Conservation (phyloP, 2,113 vertebrate species). For the Thamnaconus septentrionalis region DNA sequence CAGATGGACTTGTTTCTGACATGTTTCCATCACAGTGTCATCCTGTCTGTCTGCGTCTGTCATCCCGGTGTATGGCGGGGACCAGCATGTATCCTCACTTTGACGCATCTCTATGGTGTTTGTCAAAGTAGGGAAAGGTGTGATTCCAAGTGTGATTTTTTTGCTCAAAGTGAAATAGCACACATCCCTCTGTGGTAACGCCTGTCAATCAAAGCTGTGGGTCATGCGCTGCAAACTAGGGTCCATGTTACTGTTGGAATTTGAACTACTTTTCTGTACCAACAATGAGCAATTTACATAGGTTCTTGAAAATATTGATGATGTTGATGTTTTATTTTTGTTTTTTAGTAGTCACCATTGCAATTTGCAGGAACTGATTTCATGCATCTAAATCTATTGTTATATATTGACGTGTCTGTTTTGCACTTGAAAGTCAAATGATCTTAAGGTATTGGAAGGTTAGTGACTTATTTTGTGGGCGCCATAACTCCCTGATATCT, state of each 20-base stretch:
- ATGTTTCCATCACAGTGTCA: conserved; percentile 31
- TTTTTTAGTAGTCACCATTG: too few relatives aligned
- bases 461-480: too few relatives aligned
- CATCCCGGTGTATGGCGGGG: conserved; percentile 7
- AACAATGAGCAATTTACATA: too few relatives aligned
- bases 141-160: conserved; percentile 51
- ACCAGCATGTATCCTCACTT: conserved; percentile 1
- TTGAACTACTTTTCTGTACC: too few relatives aligned
- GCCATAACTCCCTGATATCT: too few relatives aligned
- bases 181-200: conserved; percentile 41
- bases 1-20: conserved; percentile 30
- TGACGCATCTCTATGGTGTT: conserved; percentile 7
- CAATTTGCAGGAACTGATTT: too few relatives aligned
- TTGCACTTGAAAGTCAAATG: too few relatives aligned
- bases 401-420: too few relatives aligned
- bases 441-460: too few relatives aligned
- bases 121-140: conserved; percentile 43
- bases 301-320: too few relatives aligned
- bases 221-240: conserved; percentile 8
- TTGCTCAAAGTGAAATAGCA: conserved; percentile 45
- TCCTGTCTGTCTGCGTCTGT: conserved; percentile 15
- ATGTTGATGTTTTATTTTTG: too few relatives aligned
- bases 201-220: conserved; percentile 41
- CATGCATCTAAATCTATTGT: too few relatives aligned
- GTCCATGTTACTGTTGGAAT: not conserved